Conservation (phyloP, 2,797 vertebrate genomes). For the Tokudaia tokunoshimensis region DNA sequence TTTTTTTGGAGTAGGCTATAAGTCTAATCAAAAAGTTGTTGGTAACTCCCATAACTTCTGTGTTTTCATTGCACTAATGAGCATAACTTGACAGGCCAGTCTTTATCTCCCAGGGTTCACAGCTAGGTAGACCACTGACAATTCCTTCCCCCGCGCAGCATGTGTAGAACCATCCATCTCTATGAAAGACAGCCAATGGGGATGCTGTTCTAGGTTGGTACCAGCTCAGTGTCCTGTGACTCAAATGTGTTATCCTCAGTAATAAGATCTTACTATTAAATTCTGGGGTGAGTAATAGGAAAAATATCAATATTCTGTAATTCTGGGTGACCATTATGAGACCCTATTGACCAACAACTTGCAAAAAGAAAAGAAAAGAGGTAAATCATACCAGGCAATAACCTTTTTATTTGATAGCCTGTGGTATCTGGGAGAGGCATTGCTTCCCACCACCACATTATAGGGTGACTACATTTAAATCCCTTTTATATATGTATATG, state of each 20-base stretch:
- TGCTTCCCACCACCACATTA: neutral
- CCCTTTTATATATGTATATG: neutral
- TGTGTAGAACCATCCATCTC: neutral
- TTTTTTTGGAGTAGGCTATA: neutral
- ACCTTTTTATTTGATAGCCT: neutral
- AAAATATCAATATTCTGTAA: neutral
- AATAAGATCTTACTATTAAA: neutral
- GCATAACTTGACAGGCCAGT: neutral
- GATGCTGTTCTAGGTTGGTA: neutral
- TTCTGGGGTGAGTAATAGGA: neutral
- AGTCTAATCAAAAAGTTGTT: neutral
- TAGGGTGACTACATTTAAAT: neutral
- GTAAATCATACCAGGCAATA: neutral
- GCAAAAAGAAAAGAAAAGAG: neutral
- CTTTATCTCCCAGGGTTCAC: neutral
- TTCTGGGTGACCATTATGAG: neutral
- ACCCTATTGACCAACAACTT: neutral
- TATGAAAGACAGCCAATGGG: neutral
- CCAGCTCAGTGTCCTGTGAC: neutral
- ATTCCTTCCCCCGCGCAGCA: neutral
- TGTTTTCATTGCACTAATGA: neutral
- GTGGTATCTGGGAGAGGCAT: neutral
- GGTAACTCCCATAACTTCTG: neutral
- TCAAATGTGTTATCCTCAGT: neutral
- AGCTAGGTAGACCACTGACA: neutral